Base-by-base conservation (phyloP, 2,888 invertebrate species). In the Plagodis dolabraria region DNA sequence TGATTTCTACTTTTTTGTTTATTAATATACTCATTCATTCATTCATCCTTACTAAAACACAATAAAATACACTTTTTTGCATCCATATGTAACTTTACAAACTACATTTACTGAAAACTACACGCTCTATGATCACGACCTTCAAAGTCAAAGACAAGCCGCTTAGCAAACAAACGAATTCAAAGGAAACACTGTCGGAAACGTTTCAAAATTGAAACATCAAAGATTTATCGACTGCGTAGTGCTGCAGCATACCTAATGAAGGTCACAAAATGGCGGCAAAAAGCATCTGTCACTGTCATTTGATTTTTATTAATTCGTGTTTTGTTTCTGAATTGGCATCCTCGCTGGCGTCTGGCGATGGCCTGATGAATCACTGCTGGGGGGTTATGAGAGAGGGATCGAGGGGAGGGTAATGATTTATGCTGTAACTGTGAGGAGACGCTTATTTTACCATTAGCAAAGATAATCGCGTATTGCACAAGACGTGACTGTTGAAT, bases 401-500 rank as follows among this genome's bases (percentile, higher is more conserved):
- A 66, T 64, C 67, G 70, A 72, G 65, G 68, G 65, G 64, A 60
- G 71, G 75, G 72, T 76, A 82, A 86, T 88, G 87, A 88, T 88
- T 87, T 86, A 88, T 88, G 82, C 83, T 77, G 77, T 75, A 80
- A 79, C 77, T 74, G 69, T 33, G 70, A 73, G 68, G 79, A 82
- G 83, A 82, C 76, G 77, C 67, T 79, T 78, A 77, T 76, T 83
- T 80, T 80, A 82, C 72, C 76, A 72, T 68, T 67, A 64, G 67
- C 64, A 68, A 72, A 87, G 87, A 88, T 86, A 84, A 87, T 87
- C 86, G 82, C 77, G 65, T 67, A 74, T 86, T 84, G 76, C 80
- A 80, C 74, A 82, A 84, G 67, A 58, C 60, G 59, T 54, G 22
- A 4, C 22, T 22, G 22, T 4, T 22, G 22, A 22, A 22, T 22